Conservation (phyloP, 2,797 vertebrate genomes). For the Sandelia bainsii region DNA sequence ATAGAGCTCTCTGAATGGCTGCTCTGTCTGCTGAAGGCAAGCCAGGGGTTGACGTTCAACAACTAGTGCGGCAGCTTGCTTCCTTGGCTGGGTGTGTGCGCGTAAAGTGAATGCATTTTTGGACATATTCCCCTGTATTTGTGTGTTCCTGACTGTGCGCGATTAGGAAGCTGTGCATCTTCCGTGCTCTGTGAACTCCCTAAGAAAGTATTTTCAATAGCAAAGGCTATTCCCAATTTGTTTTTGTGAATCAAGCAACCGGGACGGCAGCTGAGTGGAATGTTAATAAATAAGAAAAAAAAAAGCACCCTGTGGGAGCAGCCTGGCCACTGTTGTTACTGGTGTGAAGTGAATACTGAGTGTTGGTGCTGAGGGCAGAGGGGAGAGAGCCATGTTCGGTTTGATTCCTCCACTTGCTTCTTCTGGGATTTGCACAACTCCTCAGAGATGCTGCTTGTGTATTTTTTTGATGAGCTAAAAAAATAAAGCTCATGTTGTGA, state of each 20-base stretch:
- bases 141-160: constrained; percentile 20
- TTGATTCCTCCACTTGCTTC: constrained; percentile 15
- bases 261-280: constrained; percentile 71
- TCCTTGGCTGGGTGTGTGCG: background rate
- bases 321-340: constrained; percentile 9
- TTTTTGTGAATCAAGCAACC: constrained; percentile 74
- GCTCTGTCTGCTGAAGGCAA: constrained; percentile 26
- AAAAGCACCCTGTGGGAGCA: constrained; percentile 42
- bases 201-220: constrained; percentile 71
- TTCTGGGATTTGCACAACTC: background rate
- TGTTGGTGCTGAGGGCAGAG: constrained; percentile 17
- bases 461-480: constrained; percentile 35
- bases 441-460: constrained; percentile 31
- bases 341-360: constrained; percentile 73
- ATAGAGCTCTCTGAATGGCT: constrained; percentile 41
- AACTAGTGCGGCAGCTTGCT: constrained; percentile 9
- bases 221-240: constrained; percentile 82
- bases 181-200: constrained; percentile 55
- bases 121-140: constrained; percentile 18
- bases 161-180: constrained; percentile 43
- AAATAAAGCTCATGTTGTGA: constrained; percentile 15
- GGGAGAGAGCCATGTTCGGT: background rate
- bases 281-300: constrained; percentile 69
- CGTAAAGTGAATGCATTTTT: constrained; percentile 28
- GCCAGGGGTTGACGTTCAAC: constrained; percentile 13